Conservation (phyloP, 2,888 invertebrate genomes). For the Mantis religiosa region DNA sequence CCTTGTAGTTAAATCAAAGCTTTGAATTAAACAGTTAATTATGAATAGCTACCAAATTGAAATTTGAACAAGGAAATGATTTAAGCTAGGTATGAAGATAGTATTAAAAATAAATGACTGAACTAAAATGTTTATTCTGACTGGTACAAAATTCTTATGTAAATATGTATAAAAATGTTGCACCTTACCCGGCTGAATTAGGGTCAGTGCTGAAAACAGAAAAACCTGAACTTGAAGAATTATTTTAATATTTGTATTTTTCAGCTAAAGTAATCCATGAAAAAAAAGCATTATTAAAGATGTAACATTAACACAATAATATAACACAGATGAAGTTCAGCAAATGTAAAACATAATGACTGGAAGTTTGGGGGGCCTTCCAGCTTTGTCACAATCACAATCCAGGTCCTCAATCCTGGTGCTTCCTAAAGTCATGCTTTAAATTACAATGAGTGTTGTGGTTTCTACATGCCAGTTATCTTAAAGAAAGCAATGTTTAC, state of each 20-base stretch:
- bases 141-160: neutral
- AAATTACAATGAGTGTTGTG: neutral
- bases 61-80: neutral
- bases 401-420: neutral
- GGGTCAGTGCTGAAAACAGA: neutral
- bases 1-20: neutral
- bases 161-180: neutral
- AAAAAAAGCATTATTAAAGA: neutral
- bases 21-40: neutral
- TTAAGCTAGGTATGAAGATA: neutral
- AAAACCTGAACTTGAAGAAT: neutral
- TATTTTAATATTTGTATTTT: neutral
- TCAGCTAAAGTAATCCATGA: neutral
- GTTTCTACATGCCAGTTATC: neutral
- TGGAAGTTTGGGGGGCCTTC: neutral
- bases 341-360: neutral
- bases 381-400: constrained; percentile 1
- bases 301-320: neutral
- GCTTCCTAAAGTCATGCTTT: neutral
- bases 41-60: neutral
- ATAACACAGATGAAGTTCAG: neutral
- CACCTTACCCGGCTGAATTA: neutral
- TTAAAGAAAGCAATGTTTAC: neutral
- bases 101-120: neutral
- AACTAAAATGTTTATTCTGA: neutral